Evolutionary conservation across 2,113 vertebrate genomes (phyloP), one percentile per base, ranked within the genome.

Genomic region (Plotosus lineatus): DNA sequence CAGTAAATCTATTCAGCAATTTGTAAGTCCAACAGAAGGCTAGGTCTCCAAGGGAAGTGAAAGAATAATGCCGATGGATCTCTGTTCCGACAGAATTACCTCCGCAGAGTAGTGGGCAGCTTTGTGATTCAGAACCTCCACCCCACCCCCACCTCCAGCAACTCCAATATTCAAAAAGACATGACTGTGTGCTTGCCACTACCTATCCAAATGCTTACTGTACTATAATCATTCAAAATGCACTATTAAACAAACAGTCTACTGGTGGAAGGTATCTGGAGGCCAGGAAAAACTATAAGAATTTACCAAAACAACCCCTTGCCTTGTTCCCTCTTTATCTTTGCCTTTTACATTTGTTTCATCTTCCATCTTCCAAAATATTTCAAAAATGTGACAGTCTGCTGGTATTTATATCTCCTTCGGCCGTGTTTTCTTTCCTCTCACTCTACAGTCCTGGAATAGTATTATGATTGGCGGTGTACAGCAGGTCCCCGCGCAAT

Each of bases 391-490:
- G 77, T 87, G 84, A 87, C 86, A 85, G 79, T 76, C 73, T 83
- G 68, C 56, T 76, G 79, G 75, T 85, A 85, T 82, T 82, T 85
- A 85, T 85, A 85, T 85, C 84, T 84, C 73, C 75, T 76, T 7
- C n/a, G 80, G 73, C 60, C 75, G 87, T 87, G 86, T 81, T 89
- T 87, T 78, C 72, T 82, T 83, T 61, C 80, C 83, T 86, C 84
- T 80, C 82, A 71, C 80, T 61, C 44, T 86, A 42, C 50, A 76
- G 60, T 90, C 85, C 88, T 82, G 82, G 74, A 85, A 89, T 88
- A 85, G 75, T 92, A 89, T 92, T 94, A 79, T 91, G 79, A 26
- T 89, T 92, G 92, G 92, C 90, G 63, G 65, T n/a, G 72, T 21
- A 60, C 74, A 80, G 48, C 77, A 74, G 78, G 81, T 85, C 82